Evolutionary conservation across 2,888 invertebrate genomes (phyloP), one percentile per base, ranked within the genome.

Genomic region (Drosophila engyochracea): DNA sequence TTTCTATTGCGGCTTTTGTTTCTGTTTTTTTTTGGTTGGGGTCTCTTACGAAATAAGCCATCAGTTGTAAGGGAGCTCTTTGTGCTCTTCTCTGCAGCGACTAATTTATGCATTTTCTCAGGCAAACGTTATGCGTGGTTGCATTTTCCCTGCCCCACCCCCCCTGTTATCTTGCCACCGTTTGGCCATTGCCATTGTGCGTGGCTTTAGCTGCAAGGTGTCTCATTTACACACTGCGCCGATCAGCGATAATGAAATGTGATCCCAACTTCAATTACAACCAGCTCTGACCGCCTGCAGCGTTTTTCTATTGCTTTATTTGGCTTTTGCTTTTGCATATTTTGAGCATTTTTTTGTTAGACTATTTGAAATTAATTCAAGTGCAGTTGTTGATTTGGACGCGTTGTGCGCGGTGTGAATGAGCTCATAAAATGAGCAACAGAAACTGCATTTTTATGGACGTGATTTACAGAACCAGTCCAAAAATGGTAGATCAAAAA

Each of bases 361-460:
- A 59, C 58, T 59, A 65, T 70, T 70, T 47, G 47, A 74, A 81
- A 76, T 76, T 31, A 55, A 70, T 75, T 70, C 41, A 61, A 61
- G 68, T 81, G 79, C 80, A 81, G 66, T 75, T 81, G 55, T 59
- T 19, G 67, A 68, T 53, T 53, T 47, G 37, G 44, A 44, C 12
- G 44, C 5, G 12, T 44, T 44, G 47, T 16, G 25, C 25, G 39
- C 55, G 31, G 77, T 81, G 78, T 76, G 81, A 79, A 72, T 63
- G 73, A 37, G 65, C 66, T 35, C 81, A 70, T 81, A 58, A 77
- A 76, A 71, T 39, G 51, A 31, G 10, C 19, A 37, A 25, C 49
- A 41, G 25, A 19, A 65, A 63, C 31, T 35, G 85, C 85, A 89
- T 76, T 89, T 85, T 82, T 82, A 87, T 88, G 81, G 70, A 81